Conservation (phyloP, 2,797 vertebrate species). For the Pseudomugil gertrudae region DNA sequence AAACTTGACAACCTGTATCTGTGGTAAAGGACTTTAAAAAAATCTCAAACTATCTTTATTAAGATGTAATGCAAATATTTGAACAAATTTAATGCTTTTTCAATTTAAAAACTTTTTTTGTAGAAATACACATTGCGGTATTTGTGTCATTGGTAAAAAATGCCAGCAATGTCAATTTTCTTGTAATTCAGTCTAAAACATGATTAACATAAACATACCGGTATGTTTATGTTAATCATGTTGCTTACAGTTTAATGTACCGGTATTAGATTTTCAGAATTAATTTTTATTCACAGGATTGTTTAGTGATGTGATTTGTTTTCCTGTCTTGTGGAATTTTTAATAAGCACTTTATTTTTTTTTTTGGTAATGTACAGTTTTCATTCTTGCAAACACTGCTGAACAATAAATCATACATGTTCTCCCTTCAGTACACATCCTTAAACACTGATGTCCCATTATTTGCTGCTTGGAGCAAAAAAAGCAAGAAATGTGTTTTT, state of each 20-base stretch:
- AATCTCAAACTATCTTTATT: slow-evolving; percentile 14
- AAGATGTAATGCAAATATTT: slow-evolving; percentile 28
- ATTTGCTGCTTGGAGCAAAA: background rate
- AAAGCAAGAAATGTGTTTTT: no score
- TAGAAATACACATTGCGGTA: background rate
- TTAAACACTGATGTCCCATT: background rate
- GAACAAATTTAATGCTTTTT: slow-evolving; percentile 2
- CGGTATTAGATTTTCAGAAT: background rate
- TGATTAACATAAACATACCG: slow-evolving; percentile 1
- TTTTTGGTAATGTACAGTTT: background rate
- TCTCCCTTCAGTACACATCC: slow-evolving; percentile 1
- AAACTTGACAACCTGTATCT: background rate
- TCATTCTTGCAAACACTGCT: background rate
- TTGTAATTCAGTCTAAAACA: background rate
- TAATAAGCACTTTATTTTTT: background rate
- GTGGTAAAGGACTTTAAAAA: background rate
- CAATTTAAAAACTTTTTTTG: background rate
- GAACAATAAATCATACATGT: slow-evolving; percentile 8
- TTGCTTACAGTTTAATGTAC: background rate
- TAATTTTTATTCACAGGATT: background rate
- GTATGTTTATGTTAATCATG: slow-evolving; percentile 9
- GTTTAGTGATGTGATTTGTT: background rate
- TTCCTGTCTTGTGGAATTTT: background rate
- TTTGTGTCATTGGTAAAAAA: background rate
- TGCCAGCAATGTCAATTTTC: background rate